phyloP scores from a whole-genome alignment of 2,888 invertebrate genomes.

The Xylota segnis region DNA sequence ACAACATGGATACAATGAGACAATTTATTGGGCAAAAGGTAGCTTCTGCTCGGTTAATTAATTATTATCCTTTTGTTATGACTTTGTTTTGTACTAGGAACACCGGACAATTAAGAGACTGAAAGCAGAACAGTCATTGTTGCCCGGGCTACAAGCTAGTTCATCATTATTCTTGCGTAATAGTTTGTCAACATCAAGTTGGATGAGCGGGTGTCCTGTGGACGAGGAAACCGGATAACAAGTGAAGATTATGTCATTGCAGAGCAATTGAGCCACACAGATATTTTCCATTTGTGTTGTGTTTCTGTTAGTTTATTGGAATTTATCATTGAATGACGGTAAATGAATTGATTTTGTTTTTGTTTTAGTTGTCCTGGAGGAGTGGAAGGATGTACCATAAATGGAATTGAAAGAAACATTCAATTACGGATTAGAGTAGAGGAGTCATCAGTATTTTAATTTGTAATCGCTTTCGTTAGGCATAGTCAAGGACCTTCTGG shows the following conservation, averaged over 20 bases:
- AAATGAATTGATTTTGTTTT: slow-evolving; percentile 63
- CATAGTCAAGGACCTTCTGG: too few relatives aligned
- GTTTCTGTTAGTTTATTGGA: slow-evolving; percentile 36
- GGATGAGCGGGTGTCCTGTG: background rate
- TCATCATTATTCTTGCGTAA: slow-evolving; percentile 71
- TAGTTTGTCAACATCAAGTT: slow-evolving; percentile 62
- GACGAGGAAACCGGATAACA: slow-evolving; percentile 40
- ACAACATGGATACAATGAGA: slow-evolving; percentile 47
- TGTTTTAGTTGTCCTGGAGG: background rate
- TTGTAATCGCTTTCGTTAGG: background rate
- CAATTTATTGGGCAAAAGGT: slow-evolving; percentile 73
- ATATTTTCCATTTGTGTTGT: slow-evolving; percentile 37
- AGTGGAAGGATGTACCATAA: background rate
- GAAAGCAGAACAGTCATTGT: slow-evolving; percentile 45
- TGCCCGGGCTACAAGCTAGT: slow-evolving; percentile 22
- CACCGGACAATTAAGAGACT: slow-evolving; percentile 59
- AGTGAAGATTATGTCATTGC: slow-evolving; percentile 70
- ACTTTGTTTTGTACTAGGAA: slow-evolving; percentile 60
- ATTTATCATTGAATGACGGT: slow-evolving; percentile 38
- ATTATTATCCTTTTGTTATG: slow-evolving; percentile 77
- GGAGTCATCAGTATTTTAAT: slow-evolving; percentile 2
- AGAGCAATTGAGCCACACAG: slow-evolving; percentile 29
- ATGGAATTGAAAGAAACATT: slow-evolving; percentile 20
- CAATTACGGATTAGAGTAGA: slow-evolving; percentile 12
- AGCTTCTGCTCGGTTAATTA: slow-evolving; percentile 74